Base-by-base conservation (phyloP, 1,140 invertebrate species). In the Heliconius melpomene region DNA sequence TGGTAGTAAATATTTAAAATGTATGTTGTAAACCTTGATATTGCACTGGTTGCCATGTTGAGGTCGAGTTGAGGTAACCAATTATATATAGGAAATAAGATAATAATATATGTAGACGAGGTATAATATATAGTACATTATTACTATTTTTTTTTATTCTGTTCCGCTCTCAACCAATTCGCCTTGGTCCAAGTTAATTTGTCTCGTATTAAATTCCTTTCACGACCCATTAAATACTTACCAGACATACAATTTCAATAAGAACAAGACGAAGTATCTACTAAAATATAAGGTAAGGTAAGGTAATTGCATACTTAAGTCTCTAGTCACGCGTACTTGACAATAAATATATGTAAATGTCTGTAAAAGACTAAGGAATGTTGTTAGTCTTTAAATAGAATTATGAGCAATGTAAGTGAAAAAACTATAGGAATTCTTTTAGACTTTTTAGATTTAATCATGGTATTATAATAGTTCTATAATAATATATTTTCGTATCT, bases 121-220 rank as follows among this genome's bases (percentile, higher is more conserved):
- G 74, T 36, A 72, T 80, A 79, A 32, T 73, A 57, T 74, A 72
- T 72, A 78, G 2, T 46, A 46, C 3, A 46, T 46, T 46, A 75
- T 74, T 54, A 73, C 83, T 82, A 84, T 83, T 84, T 46, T 5
- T 40, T 46, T 80, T 86, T 82, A 83, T 82, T 81, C 80, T 84
- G 81, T 79, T 83, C 82, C 82, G 81, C 82, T 84, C 80, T 79
- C 79, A 46, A 87, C 82, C 83, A 74, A 86, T 79, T 81, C 77
- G 81, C 85, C 86, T 87, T 87, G 86, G 81, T 82, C 70, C 74
- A 79, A 84, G 78, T 85, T 84, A 46, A 82, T 82, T 80, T 82
- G 79, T 80, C 85, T 76, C 71, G 74, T 79, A 82, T 79, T 38
- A 77, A 83, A 87, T 86, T 85, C 86, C 85, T 83, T 85, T 86